A percentile compares a stretch with the other conserved stretches of the same genome.
Evolutionary conservation across 2,113 vertebrate species (phyloP).

Genomic region (Myiozetetes cayanensis): DNA sequence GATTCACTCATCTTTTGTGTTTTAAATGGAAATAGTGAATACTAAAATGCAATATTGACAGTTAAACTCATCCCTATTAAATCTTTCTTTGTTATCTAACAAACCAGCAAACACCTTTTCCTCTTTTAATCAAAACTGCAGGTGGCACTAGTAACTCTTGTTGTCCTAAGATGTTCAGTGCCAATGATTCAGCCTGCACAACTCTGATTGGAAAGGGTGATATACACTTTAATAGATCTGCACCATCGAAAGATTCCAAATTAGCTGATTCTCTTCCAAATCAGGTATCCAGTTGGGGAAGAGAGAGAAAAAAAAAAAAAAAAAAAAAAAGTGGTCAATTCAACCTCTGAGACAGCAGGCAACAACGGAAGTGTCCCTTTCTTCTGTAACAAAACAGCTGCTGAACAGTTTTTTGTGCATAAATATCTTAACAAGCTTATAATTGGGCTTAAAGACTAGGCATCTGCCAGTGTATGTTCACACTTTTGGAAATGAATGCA

Average conservation of each 20-base stretch:
- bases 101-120: background rate
- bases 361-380: background rate
- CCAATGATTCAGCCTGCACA: background rate
- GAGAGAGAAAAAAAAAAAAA: background rate
- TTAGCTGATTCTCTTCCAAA: background rate
- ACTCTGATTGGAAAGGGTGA: background rate
- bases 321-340: background rate
- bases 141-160: background rate
- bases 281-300: background rate
- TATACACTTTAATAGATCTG: background rate
- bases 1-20: accelerated
- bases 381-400: background rate
- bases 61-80: background rate
- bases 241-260: background rate
- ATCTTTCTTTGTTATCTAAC: background rate
- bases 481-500: background rate
- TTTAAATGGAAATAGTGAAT: background rate
- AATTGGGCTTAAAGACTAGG: background rate
- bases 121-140: background rate
- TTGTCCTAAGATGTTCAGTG: background rate
- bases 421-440: background rate
- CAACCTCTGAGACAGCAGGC: background rate
- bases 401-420: background rate
- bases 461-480: background rate
- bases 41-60: background rate